phyloP scores from a whole-genome alignment of 2,888 invertebrate species.

The Clanis bilineata region DNA sequence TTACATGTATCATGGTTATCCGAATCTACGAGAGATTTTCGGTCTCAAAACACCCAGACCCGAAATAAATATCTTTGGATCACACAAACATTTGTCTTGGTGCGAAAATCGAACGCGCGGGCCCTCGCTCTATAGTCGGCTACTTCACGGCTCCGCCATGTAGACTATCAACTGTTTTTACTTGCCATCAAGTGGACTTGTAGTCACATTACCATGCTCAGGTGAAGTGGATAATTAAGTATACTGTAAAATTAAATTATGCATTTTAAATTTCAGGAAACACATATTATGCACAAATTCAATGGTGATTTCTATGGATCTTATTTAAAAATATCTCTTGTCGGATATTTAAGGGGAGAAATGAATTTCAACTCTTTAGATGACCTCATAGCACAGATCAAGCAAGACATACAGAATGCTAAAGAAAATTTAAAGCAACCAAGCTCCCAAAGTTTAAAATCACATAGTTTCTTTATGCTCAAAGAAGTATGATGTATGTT shows the following conservation, averaged over 20 bases:
- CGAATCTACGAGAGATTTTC: no score
- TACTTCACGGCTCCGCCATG: no score
- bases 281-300: constrained; percentile 93
- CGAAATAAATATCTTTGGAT: no score
- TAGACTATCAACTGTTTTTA: no score
- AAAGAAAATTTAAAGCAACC: constrained; percentile 82
- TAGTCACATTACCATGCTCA: no score
- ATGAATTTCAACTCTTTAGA: constrained; percentile 89
- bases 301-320: constrained; percentile 93
- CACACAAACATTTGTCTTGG: no score
- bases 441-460: constrained; percentile 72
- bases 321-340: constrained; percentile 88
- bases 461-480: constrained; percentile 76
- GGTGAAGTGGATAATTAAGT: not conserved
- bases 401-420: constrained; percentile 89
- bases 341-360: constrained; percentile 93
- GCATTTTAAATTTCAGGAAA: constrained; percentile 85
- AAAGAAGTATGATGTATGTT: constrained; percentile 9
- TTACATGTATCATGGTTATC: no score
- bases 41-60: no score
- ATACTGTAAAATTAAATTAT: not conserved
- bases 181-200: no score
- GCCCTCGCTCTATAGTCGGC: no score
- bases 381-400: constrained; percentile 89
- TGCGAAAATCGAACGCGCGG: no score